Evolutionary conservation across 2,113 vertebrate genomes (phyloP).

Genomic region (Seriola aureovittata): DNA sequence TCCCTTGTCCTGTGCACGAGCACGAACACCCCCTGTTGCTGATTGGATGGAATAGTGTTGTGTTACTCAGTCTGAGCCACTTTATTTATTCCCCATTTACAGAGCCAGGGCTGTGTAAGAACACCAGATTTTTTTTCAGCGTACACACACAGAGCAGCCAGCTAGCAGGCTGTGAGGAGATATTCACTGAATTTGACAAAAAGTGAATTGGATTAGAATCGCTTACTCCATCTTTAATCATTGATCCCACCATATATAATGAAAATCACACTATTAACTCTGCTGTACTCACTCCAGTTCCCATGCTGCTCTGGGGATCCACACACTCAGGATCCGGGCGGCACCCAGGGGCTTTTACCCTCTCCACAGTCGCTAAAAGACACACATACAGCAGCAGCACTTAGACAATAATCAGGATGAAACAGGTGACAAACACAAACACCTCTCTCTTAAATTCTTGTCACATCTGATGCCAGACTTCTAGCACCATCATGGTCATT

Average conservation of each 20-base stretch:
- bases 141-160: too few relatives aligned
- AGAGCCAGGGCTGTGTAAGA: too few relatives aligned
- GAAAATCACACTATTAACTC: background rate
- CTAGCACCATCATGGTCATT: constrained; percentile 10
- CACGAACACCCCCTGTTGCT: too few relatives aligned
- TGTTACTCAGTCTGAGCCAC: too few relatives aligned
- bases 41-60: too few relatives aligned
- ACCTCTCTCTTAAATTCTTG: background rate
- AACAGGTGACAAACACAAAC: background rate
- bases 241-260: constrained; percentile 1
- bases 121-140: too few relatives aligned
- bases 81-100: too few relatives aligned
- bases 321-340: constrained; percentile 63
- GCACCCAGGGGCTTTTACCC: constrained; percentile 48
- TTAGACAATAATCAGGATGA: constrained; percentile 6
- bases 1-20: too few relatives aligned
- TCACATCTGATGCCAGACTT: background rate
- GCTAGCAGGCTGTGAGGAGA: too few relatives aligned
- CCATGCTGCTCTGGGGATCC: constrained; percentile 70
- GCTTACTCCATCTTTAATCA: background rate
- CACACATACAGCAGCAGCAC: constrained; percentile 10
- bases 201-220: too few relatives aligned
- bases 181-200: too few relatives aligned
- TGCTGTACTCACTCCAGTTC: constrained; percentile 76
- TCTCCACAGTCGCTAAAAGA: constrained; percentile 69